Conservation (phyloP, 2,888 invertebrate genomes). For the Empis stercorea region DNA sequence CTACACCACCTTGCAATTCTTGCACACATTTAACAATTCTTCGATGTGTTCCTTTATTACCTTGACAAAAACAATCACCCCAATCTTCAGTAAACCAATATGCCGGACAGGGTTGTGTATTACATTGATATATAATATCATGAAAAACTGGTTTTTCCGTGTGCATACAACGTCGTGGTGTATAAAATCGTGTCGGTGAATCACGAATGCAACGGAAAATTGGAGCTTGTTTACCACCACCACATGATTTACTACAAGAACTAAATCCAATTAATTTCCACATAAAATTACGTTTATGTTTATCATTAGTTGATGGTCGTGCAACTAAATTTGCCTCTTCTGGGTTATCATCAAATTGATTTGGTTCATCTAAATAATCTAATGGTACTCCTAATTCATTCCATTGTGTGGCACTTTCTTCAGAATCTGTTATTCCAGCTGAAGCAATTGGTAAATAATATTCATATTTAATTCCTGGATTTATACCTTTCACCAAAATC, state of each 20-base stretch:
- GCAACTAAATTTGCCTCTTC: conserved; percentile 12
- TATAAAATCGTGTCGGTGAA: conserved; percentile 46
- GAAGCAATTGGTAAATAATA: conserved; percentile 58
- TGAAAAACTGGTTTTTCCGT: conserved; percentile 45
- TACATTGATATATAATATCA: conserved; percentile 51
- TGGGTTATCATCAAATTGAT: conserved; percentile 14
- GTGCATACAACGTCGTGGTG: conserved; percentile 51
- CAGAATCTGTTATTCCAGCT: conserved; percentile 27
- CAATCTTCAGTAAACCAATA: conserved; percentile 66
- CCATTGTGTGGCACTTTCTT: conserved; percentile 29
- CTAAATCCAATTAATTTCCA: conserved; percentile 71
- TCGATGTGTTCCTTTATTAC: conserved; percentile 49
- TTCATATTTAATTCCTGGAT: conserved; percentile 76
- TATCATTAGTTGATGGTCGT: conserved; percentile 23
- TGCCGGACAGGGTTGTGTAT: conserved; percentile 63
- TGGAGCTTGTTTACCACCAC: conserved; percentile 39
- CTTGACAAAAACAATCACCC: conserved; percentile 64
- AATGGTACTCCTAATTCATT: conserved; percentile 24
- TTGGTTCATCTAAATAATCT: conserved; percentile 22
- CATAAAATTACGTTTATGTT: conserved; percentile 40
- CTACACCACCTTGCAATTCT: conserved; percentile 25
- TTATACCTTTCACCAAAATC: conserved; percentile 68
- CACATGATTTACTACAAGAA: conserved; percentile 68
- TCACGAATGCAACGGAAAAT: conserved; percentile 48
- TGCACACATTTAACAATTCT: conserved; percentile 56